Evolutionary conservation across 2,888 invertebrate species (phyloP).

Genomic region (Mythimna ferrago): DNA sequence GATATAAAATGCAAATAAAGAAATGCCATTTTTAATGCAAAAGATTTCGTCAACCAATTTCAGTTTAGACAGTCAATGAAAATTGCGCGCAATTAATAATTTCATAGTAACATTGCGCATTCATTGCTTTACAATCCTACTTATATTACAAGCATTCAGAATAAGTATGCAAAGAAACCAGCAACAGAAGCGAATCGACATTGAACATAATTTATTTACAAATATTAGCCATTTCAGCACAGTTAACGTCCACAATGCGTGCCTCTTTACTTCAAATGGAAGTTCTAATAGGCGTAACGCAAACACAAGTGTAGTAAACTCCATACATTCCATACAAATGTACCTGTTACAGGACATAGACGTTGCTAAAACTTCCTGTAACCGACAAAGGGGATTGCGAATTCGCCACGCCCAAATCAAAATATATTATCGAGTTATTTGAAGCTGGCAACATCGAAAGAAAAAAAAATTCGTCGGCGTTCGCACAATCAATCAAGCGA

Average conservation of each 20-base stretch:
- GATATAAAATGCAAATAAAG: neutral
- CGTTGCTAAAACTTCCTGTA: constrained; percentile 82
- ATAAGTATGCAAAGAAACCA: constrained; percentile 51
- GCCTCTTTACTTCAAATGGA: constrained; percentile 73
- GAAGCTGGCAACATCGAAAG: constrained; percentile 66
- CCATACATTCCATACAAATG: constrained; percentile 72
- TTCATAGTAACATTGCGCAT: constrained; percentile 20
- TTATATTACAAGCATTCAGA: constrained; percentile 20
- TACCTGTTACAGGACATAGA: constrained; percentile 81
- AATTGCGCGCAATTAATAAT: constrained; percentile 6
- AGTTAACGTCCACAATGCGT: constrained; percentile 68
- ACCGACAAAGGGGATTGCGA: constrained; percentile 81
- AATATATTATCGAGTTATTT: constrained; percentile 85
- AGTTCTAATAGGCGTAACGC: constrained; percentile 84
- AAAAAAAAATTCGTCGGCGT: constrained; percentile 77
- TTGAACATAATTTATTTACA: constrained; percentile 61
- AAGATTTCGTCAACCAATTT: neutral
- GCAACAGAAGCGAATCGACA: constrained; percentile 50
- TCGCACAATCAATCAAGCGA: constrained; percentile 91
- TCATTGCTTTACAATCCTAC: constrained; percentile 18
- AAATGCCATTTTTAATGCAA: neutral
- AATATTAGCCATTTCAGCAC: constrained; percentile 71
- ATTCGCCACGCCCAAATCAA: constrained; percentile 90
- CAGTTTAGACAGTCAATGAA: neutral
- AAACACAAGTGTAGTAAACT: constrained; percentile 87